These are phyloP conservation scores for Palaemon carinicauda DNA, from an alignment of 1,140 invertebrate species.

Conservation along the genomic window DNA sequence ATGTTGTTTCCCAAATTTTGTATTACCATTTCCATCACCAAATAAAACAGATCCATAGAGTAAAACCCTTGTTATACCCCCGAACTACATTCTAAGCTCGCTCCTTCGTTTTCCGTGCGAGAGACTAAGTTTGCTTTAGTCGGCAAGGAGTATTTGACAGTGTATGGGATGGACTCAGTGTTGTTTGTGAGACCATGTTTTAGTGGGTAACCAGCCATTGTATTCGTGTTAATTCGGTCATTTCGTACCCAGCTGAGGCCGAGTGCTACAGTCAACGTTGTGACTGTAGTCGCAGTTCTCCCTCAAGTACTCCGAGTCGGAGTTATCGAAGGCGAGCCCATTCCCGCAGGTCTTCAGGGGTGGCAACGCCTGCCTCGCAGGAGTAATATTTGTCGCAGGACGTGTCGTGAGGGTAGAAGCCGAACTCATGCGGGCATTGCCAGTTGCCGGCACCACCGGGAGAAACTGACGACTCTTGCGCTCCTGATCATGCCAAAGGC, in stretches of 20 bases:
- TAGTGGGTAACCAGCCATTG: background rate
- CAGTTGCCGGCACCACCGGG: slow-evolving; percentile 68
- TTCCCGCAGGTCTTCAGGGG: slow-evolving; percentile 93
- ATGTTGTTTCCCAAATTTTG: no score
- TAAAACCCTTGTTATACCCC: no score
- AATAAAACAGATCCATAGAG: no score
- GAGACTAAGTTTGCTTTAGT: no score
- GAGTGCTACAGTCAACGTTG: slow-evolving; percentile 93
- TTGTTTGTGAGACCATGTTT: background rate
- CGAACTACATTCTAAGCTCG: no score
- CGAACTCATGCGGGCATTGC: slow-evolving; percentile 92
- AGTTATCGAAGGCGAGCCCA: slow-evolving; percentile 89
- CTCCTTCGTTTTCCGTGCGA: no score
- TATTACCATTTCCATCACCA: no score
- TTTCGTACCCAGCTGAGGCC: slow-evolving; percentile 64
- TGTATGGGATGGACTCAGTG: background rate
- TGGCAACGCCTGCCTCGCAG: slow-evolving; percentile 87
- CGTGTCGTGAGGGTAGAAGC: slow-evolving; percentile 88
- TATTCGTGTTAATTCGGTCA: background rate
- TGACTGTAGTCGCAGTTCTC: slow-evolving; percentile 96
- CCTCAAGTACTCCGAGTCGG: slow-evolving; percentile 86
- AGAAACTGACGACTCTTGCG: slow-evolving; percentile 34
- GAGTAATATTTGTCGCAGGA: slow-evolving; percentile 97
- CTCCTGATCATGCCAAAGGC: slow-evolving; percentile 3
- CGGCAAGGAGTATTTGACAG: no score